Evolutionary conservation across 2,113 vertebrate genomes (phyloP), one percentile per base, ranked within the genome.

Genomic region (Macquaria ambigua): DNA sequence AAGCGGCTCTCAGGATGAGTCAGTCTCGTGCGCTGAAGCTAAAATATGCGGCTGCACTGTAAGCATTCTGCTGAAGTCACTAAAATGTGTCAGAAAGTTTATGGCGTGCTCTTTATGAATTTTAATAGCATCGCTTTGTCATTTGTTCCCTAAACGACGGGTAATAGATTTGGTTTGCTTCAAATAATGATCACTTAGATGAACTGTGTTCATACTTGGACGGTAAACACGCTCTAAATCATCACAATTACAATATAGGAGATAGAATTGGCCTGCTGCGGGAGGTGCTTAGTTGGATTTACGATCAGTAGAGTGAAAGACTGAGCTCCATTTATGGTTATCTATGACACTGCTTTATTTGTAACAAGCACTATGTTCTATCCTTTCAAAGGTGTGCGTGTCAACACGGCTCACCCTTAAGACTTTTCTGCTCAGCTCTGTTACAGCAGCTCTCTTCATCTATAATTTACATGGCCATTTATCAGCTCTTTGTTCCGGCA

Each of bases 41-140:
- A 79, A 79, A 71, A 86, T 48, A 74, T 82, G 86, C 37, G 0
- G 61, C 74, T 82, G 81, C 87, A 53, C 82, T 59, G 64, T 85
- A 68, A 87, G 87, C 86, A 86, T 84, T 93, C 81, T 91, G 83
- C 90, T 74, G 80, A 85, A 91, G 88, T 89, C 80, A 4, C 74
- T 75, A 53, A 87, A 88, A 89, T 81, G 85, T 90, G 88, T 62
- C 82, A 74, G 37, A 73, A 90, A 92, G 81, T 91, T 92, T 91
- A 87, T 59, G 50, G 34, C 50, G 28, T 1, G 23, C 37, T 58
- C 67, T 72, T 83, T 77, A 58, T 85, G 86, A 83, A 81, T 91
- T 89, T 89, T 81, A 93, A 87, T 82, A 67, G 81, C 56, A 28
- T 74, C 31, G 20, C 79, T 85, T 82, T 72, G 53, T 90, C 56